phyloP scores from a whole-genome alignment of 2,113 vertebrate genomes.

The Isurus oxyrinchus region DNA sequence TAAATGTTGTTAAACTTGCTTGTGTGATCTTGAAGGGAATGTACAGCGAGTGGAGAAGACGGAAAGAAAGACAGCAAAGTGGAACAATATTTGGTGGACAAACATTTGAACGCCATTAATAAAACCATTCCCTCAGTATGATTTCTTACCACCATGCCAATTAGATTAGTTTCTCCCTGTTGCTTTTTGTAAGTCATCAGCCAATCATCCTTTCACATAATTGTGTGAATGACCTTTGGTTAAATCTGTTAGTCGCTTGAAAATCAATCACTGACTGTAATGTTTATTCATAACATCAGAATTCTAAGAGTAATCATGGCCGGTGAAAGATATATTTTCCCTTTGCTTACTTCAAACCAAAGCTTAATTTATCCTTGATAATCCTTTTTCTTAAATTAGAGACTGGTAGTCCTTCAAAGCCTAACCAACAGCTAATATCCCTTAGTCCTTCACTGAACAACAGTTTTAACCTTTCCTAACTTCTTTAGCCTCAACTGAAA shows the following conservation, averaged over 20 bases:
- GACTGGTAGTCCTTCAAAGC: not conserved
- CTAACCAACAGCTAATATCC: not conserved
- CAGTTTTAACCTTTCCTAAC: not conserved
- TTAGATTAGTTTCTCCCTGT: not conserved
- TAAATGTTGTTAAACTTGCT: not conserved
- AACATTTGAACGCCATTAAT: not conserved
- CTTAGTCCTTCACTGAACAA: not conserved
- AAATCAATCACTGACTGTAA: not conserved
- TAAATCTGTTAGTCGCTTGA: not conserved
- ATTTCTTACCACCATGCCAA: slow-evolving; percentile 12
- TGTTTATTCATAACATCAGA: slow-evolving; percentile 12
- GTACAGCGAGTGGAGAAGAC: not conserved
- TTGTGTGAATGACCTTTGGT: slow-evolving; percentile 23
- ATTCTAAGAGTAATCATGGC: not conserved
- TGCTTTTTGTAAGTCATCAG: not conserved
- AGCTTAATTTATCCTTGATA: not conserved
- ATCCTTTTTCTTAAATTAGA: not conserved
- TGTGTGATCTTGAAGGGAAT: not conserved
- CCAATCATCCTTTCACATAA: not conserved
- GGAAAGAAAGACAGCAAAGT: not conserved
- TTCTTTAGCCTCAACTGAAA: not conserved
- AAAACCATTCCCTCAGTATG: not conserved
- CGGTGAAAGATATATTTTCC: not conserved
- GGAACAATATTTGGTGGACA: not conserved
- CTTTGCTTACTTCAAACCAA: not conserved